Base-by-base conservation (phyloP, 1,140 invertebrate genomes). In the Drosophila azteca region DNA sequence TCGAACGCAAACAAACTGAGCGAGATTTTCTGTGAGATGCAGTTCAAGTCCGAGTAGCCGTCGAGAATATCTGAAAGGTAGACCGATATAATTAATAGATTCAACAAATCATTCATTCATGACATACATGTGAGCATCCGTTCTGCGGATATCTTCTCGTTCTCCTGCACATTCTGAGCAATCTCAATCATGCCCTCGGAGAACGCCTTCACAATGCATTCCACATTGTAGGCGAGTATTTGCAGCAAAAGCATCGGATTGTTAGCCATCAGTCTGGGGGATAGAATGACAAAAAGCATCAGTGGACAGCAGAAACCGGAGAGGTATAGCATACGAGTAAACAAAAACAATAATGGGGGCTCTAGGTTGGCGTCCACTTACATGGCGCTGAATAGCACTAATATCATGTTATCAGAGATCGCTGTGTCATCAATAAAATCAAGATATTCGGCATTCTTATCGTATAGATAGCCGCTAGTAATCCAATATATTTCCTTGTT, bases 401-500 rank as follows among this genome's bases (percentile, higher is more conserved):
- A 91, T 79, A 91, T 91, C 90, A 91, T 91, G 79, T 91, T 91
- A 71, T 91, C 90, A 49, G 90, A 90, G 73, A 91, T 79, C 66
- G 90, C 82, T 54, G 84, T 87, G 55, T 91, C 90, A 64, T 90
- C 90, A 77, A 91, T 91, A 73, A 91, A 91, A 73, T 91, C 87
- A 66, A 91, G 79, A 79, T 91, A 91, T 76, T 91, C 90, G 76
- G 83, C 85, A 70, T 90, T 91, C 46, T 91, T 91, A 64, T 91
- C 84, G 59, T 91, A 90, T 24, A 91, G 84, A 54, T 79, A 88
- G 22, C 90, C 90, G 63, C 87, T 91, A 41, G 90, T 89, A 48
- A 91, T 88, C 90, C 90, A 91, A 73, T 90, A 91, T 35, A 90
- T 90, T 62, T 91, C 90, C 52, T 91, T 91, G 63, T 91, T 91